Conservation (phyloP, 2,888 invertebrate genomes). For the Leucophora obtusa region DNA sequence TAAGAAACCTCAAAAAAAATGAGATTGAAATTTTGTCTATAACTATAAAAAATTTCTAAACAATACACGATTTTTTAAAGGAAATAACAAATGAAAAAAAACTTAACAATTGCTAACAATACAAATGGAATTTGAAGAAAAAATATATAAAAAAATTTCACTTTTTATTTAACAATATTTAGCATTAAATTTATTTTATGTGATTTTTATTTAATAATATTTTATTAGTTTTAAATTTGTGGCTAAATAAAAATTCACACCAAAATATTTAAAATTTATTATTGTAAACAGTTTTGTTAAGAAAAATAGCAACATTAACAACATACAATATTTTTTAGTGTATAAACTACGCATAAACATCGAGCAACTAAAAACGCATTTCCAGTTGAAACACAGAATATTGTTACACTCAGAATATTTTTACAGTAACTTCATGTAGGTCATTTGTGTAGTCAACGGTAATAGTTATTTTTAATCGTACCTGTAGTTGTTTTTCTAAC, state of each 20-base stretch:
- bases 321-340: no score
- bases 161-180: constrained; percentile 59
- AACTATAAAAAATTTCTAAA: constrained; percentile 27
- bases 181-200: constrained; percentile 57
- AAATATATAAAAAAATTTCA: constrained; percentile 39
- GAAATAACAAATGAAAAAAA: constrained; percentile 51
- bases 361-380: no score
- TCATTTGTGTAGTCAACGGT: no score
- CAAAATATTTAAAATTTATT: constrained; percentile 13
- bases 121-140: constrained; percentile 28
- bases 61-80: constrained; percentile 52
- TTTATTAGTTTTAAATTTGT: constrained; percentile 55
- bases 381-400: no score
- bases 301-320: no score
- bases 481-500: no score
- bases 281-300: background rate
- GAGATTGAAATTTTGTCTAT: constrained; percentile 60
- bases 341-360: no score
- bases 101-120: constrained; percentile 53
- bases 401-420: no score
- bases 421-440: no score
- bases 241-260: constrained; percentile 42
- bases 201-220: constrained; percentile 61
- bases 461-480: no score
- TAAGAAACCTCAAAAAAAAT: constrained; percentile 23